Conservation (phyloP, 2,888 invertebrate genomes). For the Cenopis cana region DNA sequence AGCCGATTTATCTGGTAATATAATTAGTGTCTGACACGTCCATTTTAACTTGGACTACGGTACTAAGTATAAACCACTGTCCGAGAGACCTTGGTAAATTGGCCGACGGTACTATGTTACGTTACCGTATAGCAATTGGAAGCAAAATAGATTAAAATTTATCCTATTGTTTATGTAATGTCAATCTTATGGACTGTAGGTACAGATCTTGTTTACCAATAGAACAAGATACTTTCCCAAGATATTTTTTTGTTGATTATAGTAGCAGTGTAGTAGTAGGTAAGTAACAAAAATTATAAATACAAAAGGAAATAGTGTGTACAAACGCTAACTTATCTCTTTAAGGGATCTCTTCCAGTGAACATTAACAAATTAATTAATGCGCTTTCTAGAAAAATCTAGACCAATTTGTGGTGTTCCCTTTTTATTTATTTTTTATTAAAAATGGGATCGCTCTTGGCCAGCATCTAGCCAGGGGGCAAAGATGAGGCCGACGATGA, state of each 20-base stretch:
- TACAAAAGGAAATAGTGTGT: too few species aligned
- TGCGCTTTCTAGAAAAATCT: not conserved
- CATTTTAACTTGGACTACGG: constrained; percentile 7
- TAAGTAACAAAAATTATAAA: too few species aligned
- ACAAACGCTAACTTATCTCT: too few species aligned
- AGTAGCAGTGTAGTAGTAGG: too few species aligned
- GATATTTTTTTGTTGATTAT: not conserved
- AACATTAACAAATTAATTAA: too few species aligned
- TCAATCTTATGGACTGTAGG: not conserved
- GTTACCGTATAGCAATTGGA: constrained; percentile 14
- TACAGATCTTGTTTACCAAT: too few species aligned
- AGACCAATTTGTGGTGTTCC: not conserved
- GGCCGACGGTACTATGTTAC: not conserved
- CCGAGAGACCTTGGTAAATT: not conserved
- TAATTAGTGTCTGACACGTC: constrained; percentile 56
- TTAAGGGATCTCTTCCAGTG: too few species aligned
- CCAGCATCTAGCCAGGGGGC: too few species aligned
- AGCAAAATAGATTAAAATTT: constrained; percentile 21
- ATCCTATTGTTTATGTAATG: constrained; percentile 18
- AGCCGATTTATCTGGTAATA: constrained; percentile 65
- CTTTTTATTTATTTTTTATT: too few species aligned
- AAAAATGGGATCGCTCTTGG: too few species aligned
- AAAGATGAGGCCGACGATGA: too few species aligned
- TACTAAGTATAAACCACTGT: not conserved
- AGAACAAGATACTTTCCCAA: not conserved